phyloP scores from a whole-genome alignment of 2,888 invertebrate species.

The Acleris laterana region DNA sequence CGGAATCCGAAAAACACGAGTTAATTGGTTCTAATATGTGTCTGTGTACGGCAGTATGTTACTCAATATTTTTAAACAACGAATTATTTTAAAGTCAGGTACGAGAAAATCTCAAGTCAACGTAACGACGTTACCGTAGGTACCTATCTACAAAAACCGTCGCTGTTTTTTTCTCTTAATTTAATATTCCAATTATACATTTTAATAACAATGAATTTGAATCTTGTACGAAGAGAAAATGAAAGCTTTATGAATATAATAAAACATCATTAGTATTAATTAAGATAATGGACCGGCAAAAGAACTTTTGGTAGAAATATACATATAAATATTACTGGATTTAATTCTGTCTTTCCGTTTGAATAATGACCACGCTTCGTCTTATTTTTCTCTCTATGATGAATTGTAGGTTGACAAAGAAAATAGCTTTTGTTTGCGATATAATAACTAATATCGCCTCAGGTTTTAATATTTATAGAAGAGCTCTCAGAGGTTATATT shows the following conservation, averaged over 20 bases:
- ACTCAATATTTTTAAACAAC: too few species aligned
- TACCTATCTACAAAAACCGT: neutral
- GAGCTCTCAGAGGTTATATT: too few species aligned
- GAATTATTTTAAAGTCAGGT: too few species aligned
- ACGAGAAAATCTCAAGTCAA: too few species aligned
- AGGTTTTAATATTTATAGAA: neutral
- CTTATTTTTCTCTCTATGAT: constrained; percentile 1
- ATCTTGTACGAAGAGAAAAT: constrained; percentile 7
- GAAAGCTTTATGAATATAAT: constrained; percentile 5
- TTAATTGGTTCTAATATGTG: too few species aligned
- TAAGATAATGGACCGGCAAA: constrained; percentile 10
- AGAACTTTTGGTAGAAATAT: neutral
- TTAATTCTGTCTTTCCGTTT: constrained; percentile 2
- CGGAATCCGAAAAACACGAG: too few species aligned
- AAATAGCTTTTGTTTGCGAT: constrained; percentile 12
- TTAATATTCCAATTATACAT: constrained; percentile 1
- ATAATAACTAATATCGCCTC: neutral
- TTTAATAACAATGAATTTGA: constrained; percentile 1
- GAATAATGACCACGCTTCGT: constrained; percentile 10
- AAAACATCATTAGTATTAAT: constrained; percentile 18
- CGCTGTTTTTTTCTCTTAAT: neutral
- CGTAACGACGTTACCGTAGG: neutral
- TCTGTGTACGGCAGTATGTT: too few species aligned
- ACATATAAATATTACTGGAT: constrained; percentile 7
- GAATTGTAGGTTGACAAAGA: neutral